phyloP scores from a whole-genome alignment of 1,140 invertebrate species.

The Goniozus legneri region DNA sequence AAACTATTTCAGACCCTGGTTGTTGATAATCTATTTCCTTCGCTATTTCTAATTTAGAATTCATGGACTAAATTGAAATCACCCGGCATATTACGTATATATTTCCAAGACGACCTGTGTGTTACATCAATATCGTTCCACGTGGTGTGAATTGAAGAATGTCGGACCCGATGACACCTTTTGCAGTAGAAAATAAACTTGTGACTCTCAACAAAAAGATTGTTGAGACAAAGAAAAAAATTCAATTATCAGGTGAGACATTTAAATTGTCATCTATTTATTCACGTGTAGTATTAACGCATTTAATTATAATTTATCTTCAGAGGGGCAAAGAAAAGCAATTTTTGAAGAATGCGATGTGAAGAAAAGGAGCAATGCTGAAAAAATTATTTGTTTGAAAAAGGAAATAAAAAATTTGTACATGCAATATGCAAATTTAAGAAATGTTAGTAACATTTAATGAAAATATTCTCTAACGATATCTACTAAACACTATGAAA shows the following conservation, averaged over 20 bases:
- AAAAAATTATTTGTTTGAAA: conserved; percentile 68
- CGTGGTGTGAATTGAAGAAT: conserved; percentile 23
- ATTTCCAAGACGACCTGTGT: conserved; percentile 28
- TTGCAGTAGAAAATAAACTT: conserved; percentile 53
- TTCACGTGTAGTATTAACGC: background rate
- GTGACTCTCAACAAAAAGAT: conserved; percentile 63
- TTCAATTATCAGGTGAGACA: conserved; percentile 68
- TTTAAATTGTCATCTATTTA: background rate
- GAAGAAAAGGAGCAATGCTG: conserved; percentile 66
- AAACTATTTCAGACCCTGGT: too few relatives aligned
- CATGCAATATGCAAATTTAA: conserved; percentile 58
- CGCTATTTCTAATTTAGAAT: too few relatives aligned
- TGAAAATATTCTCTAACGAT: background rate
- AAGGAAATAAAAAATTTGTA: conserved; percentile 67
- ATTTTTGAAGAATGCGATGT: conserved; percentile 74
- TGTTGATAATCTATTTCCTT: too few relatives aligned
- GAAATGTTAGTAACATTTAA: conserved; percentile 43
- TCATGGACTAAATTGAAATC: too few relatives aligned
- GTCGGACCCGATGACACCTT: conserved; percentile 26
- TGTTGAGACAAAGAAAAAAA: conserved; percentile 76
- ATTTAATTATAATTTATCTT: background rate
- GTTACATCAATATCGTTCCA: background rate
- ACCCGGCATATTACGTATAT: too few relatives aligned
- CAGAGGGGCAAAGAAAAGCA: conserved; percentile 80
- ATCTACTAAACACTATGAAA: background rate